A percentile compares a stretch with the other conserved stretches of the same genome.
Evolutionary conservation across 2,797 vertebrate genomes (phyloP).

Genomic region (Pangasius djambal): DNA sequence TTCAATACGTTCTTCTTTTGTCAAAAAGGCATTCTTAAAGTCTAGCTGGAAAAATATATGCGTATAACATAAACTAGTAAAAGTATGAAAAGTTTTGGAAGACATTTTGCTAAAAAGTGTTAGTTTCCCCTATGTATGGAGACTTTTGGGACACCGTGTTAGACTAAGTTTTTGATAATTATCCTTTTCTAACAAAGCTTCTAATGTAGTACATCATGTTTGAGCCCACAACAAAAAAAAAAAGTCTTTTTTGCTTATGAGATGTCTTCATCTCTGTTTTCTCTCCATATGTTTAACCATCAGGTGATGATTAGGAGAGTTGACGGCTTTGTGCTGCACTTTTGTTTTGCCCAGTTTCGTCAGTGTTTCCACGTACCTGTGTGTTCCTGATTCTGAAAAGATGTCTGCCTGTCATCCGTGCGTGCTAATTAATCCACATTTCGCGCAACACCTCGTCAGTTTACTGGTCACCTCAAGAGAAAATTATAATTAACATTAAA

Average conservation of each 20-base stretch:
- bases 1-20: no score
- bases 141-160: no score
- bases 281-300: not conserved
- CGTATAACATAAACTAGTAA: no score
- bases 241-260: not conserved
- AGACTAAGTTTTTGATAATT: not conserved
- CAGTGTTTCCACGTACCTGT: not conserved
- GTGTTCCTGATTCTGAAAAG: not conserved
- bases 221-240: not conserved
- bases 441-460: not conserved
- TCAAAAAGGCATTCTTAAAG: no score
- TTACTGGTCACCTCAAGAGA: not conserved
- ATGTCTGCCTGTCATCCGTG: not conserved
- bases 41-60: no score
- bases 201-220: not conserved
- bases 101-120: no score
- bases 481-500: not conserved
- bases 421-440: not conserved
- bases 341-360: not conserved
- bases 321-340: not conserved
- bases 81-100: not conserved
- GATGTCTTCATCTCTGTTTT: not conserved
- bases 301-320: not conserved
- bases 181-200: not conserved
- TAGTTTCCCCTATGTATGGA: no score